Conservation (phyloP, 2,888 invertebrate genomes). For the Sarcophaga subvicina region DNA sequence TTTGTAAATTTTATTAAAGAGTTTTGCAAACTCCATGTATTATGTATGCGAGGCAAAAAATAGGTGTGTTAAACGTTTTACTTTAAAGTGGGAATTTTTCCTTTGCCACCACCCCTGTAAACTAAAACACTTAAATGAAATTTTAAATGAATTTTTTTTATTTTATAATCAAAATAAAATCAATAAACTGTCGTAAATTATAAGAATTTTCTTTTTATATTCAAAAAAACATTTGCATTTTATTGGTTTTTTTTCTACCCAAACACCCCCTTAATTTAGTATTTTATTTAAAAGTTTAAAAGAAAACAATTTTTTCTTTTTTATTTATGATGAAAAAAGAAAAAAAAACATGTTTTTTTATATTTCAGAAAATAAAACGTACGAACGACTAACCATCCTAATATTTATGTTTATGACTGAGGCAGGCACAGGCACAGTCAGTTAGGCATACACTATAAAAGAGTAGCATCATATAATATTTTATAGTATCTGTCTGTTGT, state of each 20-base stretch:
- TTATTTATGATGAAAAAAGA: background rate
- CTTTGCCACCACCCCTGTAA: background rate
- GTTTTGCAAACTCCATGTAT: too few species aligned
- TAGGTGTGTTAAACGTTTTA: slow-evolving; percentile 20
- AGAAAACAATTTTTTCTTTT: background rate
- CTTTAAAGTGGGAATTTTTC: background rate
- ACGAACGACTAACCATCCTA: too few species aligned
- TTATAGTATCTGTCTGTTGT: background rate
- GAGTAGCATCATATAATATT: too few species aligned
- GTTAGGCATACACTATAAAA: too few species aligned
- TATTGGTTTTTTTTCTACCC: background rate
- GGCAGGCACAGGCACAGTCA: too few species aligned
- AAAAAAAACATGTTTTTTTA: too few species aligned
- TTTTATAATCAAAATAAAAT: background rate
- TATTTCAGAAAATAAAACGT: too few species aligned
- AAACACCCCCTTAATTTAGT: background rate
- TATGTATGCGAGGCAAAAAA: background rate
- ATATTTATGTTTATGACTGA: too few species aligned
- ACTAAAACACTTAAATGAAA: background rate
- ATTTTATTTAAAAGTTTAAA: background rate
- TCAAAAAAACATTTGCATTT: slow-evolving; percentile 3
- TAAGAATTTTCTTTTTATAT: background rate
- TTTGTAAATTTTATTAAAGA: too few species aligned
- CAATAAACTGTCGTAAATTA: background rate
- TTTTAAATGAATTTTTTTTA: background rate